Evolutionary conservation across 2,888 invertebrate genomes (phyloP), one percentile per base, ranked within the genome.

Genomic region (Itoplectis maculator): DNA sequence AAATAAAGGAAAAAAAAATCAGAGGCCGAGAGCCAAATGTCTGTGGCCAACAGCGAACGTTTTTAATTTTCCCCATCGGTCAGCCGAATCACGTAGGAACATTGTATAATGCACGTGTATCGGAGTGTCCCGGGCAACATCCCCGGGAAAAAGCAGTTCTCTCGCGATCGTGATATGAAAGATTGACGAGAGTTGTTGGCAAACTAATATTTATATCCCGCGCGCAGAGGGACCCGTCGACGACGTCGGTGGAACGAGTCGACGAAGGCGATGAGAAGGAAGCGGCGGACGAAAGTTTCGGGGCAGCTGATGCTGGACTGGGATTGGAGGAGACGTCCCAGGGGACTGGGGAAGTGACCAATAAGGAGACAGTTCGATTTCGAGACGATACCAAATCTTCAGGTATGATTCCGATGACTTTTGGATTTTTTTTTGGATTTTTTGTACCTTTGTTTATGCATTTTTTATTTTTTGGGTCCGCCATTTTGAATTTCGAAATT

Each of bases 101-200:
- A 37, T 61, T 61, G 68, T 54, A 63, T 61, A 20, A 23, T 47
- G 45, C 47, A 81, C 56, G 74, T 74, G 59, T 74, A 69, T 78
- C 56, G 42, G 47, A 70, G 70, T 70, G 49, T 51, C 56, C 37
- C 51, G n/a, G n/a, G n/a, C n/a, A n/a, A 49, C 49, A 15, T 13
- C n/a, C n/a, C 20, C 23, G 20, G 63, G 13, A 9, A 35, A 37
- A 45, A 51, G 29, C 15, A 9, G 18, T n/a, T 23, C 45, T 20
- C 49, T n/a, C 78, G 56, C 78, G 56, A 63, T 70, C 75, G 82
- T 75, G 75, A 82, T 75, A 61, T 59, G 61, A 51, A 77, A 72
- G 75, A 79, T 79, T 77, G 83, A 83, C 73, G 79, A 84, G 69
- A 79, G 61, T 79, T 81, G 77, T 81, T 78, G 56, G 63, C 35